A percentile compares a stretch with the other conserved stretches of the same genome.
phyloP scores from a whole-genome alignment of 2,113 vertebrate species.

The Halcyon malimbica region DNA sequence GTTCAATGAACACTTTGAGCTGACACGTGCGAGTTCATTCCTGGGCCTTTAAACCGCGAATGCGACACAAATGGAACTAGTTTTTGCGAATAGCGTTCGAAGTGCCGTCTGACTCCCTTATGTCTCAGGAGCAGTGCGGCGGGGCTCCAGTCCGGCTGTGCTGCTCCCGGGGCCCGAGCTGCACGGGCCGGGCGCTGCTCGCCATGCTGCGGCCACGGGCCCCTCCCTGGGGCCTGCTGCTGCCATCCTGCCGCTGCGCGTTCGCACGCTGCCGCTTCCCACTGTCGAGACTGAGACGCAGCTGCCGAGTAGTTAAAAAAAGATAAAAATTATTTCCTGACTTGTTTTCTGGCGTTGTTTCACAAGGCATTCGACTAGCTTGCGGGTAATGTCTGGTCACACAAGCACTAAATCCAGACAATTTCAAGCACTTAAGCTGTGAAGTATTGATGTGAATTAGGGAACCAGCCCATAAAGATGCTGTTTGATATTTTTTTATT shows the following conservation, averaged over 20 bases:
- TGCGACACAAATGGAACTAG: rapidly evolving
- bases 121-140: rapidly evolving
- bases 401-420: neutral
- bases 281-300: rapidly evolving
- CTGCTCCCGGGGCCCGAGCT: no score
- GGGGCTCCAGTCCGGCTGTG: neutral
- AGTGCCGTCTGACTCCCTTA: rapidly evolving
- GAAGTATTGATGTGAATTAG: neutral
- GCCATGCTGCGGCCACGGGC: no score
- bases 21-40: rapidly evolving
- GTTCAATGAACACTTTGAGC: no score
- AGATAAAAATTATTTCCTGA: no score
- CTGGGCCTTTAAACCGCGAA: neutral
- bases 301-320: neutral
- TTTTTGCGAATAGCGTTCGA: no score
- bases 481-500: neutral
- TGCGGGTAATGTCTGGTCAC: neutral
- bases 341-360: neutral
- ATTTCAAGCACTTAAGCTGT: neutral
- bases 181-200: neutral
- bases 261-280: neutral
- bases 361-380: neutral
- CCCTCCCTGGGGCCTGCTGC: no score
- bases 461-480: neutral
- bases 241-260: no score